phyloP scores from a whole-genome alignment of 2,113 vertebrate genomes.

The Orycteropus afer region DNA sequence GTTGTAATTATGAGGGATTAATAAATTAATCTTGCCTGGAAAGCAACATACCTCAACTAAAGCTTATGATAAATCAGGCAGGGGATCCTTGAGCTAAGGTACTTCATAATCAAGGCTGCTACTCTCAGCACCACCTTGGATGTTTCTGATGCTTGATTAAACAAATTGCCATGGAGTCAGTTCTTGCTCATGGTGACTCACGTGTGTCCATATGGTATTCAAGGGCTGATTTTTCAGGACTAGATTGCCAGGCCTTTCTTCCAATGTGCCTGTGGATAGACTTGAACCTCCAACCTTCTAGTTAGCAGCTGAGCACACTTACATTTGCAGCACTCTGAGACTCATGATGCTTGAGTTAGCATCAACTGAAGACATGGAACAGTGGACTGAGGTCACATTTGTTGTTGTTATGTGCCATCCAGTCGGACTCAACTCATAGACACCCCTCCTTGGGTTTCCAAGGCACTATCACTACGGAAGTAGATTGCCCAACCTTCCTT shows the following conservation, averaged over 20 bases:
- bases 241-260: not conserved
- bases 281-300: not conserved
- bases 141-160: not conserved
- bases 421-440: too few relatives aligned
- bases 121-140: not conserved
- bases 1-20: not conserved
- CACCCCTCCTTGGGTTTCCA: too few relatives aligned
- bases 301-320: not conserved
- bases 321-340: not conserved
- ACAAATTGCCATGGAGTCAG: not conserved
- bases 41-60: not conserved
- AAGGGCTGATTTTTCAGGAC: not conserved
- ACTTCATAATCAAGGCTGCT: not conserved
- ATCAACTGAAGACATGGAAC: not conserved
- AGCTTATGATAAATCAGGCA: not conserved
- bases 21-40: conserved; percentile 24
- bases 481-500: too few relatives aligned
- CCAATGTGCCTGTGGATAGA: not conserved
- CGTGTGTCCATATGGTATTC: not conserved
- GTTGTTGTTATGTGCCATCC: too few relatives aligned
- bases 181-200: not conserved
- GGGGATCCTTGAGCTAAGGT: not conserved
- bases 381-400: not conserved
- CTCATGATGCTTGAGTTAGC: not conserved
- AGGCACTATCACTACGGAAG: too few relatives aligned